Base-by-base conservation (phyloP, 2,113 vertebrate species). In the Gadus macrocephalus region DNA sequence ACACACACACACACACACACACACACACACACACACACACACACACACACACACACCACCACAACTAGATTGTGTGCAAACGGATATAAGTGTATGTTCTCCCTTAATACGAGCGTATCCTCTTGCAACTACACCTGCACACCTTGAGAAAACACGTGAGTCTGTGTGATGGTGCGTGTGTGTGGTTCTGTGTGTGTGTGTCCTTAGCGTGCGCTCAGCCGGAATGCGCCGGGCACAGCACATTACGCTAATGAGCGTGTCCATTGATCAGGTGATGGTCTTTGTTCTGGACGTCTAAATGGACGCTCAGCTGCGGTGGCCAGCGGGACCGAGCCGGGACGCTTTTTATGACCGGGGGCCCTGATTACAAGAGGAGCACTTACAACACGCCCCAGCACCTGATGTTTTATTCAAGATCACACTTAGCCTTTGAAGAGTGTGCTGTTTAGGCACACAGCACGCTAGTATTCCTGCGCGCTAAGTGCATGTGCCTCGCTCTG, bases 301-400 rank as follows among this genome's bases (percentile, higher is more conserved):
- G 86, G 86, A 87, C 82, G 81, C 79, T 74, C 69, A 72, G 81
- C 76, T 73, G 31, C 4, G 31, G 31, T 35, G 31, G 75, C 86
- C 84, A 81, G 79, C 83, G 64, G 73, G 75, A 69, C 78, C 81
- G 78, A 83, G 83, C 67, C 31, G 31, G 31, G 31, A 35, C 31
- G 80, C 79, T 71, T 78, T 82, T 88, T 85, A 70, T 75, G 82
- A 80, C 78, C 72, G 66, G 68, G 82, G 25, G 2, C 25, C 65
- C 81, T 84, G 81, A 87, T 89, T 81, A 87, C 85, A 87, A 86
- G 80, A 79, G 84, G 72, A 81, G 87, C 89, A 88, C 84, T 90
- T 89, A 89, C 81, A 83, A 81, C 80, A 82, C 79, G 78, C 72
- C 85, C 85, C 83, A 74, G 38, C 66, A 72, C 15, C 75, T 83